These are phyloP conservation scores for Phoenoteleia sp. DNA, from an alignment of 2,888 invertebrate genomes.

Conservation along the genomic window DNA sequence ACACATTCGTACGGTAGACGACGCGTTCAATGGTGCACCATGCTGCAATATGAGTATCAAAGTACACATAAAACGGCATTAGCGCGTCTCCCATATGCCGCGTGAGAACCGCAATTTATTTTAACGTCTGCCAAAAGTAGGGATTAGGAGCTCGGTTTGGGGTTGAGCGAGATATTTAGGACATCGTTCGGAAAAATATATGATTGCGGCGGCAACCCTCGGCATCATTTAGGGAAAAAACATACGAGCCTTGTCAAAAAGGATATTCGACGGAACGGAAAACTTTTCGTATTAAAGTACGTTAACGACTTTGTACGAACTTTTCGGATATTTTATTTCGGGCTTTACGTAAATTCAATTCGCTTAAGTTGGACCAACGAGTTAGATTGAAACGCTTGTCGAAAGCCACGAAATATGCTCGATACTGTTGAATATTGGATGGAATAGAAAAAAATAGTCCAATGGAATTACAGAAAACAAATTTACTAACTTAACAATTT, in stretches of 20 bases:
- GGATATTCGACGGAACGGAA: slow-evolving; percentile 31
- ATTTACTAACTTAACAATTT: too few species aligned
- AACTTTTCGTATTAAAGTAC: slow-evolving; percentile 62
- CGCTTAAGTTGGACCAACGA: background rate
- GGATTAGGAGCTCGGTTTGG: slow-evolving; percentile 59
- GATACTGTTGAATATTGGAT: too few species aligned
- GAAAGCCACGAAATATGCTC: too few species aligned
- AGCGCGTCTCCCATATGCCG: slow-evolving; percentile 83
- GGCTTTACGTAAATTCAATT: slow-evolving; percentile 52
- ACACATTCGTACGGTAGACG: slow-evolving; percentile 16
- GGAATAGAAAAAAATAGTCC: too few species aligned
- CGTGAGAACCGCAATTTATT: slow-evolving; percentile 76
- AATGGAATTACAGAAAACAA: too few species aligned
- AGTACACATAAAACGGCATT: slow-evolving; percentile 84
- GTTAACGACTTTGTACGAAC: slow-evolving; percentile 44
- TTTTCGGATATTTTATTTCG: slow-evolving; percentile 7
- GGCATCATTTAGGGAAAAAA: slow-evolving; percentile 45
- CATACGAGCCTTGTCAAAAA: slow-evolving; percentile 46
- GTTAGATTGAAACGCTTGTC: background rate
- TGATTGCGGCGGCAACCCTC: slow-evolving; percentile 45
- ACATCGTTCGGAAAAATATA: slow-evolving; percentile 58
- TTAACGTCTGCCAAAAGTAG: slow-evolving; percentile 63
- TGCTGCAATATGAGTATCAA: slow-evolving; percentile 84
- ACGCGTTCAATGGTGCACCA: slow-evolving; percentile 73
- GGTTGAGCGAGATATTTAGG: slow-evolving; percentile 59